phyloP scores from a whole-genome alignment of 2,888 invertebrate genomes.

The Nymphalis urticae region DNA sequence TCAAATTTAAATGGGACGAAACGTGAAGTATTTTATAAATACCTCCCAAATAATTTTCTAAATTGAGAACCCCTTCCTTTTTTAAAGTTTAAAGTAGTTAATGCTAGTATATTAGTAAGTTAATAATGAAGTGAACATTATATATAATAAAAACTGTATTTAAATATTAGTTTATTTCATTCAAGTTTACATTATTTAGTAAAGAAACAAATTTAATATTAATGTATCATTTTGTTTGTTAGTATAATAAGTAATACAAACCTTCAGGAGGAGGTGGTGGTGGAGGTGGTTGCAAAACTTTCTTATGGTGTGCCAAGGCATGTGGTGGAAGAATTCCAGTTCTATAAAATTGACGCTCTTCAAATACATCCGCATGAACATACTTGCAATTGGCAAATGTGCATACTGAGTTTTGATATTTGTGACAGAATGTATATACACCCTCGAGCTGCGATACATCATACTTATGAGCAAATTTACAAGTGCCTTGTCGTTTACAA shows the following conservation, averaged over 20 bases:
- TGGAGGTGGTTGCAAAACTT: constrained; percentile 44
- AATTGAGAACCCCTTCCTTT: too few species aligned
- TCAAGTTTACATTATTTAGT: too few species aligned
- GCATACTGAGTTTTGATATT: constrained; percentile 61
- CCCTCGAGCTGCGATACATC: constrained; percentile 56
- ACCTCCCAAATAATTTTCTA: too few species aligned
- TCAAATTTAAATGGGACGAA: too few species aligned
- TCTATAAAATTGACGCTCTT: constrained; percentile 60
- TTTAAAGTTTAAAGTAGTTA: too few species aligned
- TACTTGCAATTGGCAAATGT: constrained; percentile 57
- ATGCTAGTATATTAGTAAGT: too few species aligned
- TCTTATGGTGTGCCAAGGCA: constrained; percentile 53
- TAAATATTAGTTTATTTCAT: too few species aligned
- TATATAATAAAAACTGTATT: too few species aligned
- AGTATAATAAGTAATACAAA: background rate
- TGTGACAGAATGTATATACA: constrained; percentile 62
- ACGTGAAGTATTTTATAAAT: too few species aligned
- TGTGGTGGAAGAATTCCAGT: constrained; percentile 59
- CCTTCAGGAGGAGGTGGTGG: constrained; percentile 41
- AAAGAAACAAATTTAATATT: too few species aligned
- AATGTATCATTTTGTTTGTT: too few species aligned
- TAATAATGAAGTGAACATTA: too few species aligned
- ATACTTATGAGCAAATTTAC: constrained; percentile 57
- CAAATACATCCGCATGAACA: constrained; percentile 65
- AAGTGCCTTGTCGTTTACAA: constrained; percentile 51